Base-by-base conservation (phyloP, 2,113 vertebrate genomes). In the Halcyon senegalensis region DNA sequence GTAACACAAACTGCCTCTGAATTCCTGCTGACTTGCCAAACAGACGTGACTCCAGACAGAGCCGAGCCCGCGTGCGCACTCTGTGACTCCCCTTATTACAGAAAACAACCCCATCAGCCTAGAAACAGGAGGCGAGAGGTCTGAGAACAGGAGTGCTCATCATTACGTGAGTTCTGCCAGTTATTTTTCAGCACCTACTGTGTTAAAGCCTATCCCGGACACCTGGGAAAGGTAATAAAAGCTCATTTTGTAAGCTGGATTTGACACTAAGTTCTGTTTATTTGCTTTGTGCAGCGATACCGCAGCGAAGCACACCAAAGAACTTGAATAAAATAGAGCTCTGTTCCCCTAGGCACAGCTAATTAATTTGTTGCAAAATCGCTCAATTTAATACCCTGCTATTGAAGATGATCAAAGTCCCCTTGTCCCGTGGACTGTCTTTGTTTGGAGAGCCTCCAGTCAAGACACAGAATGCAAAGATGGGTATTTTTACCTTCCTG, bases 211-310 rank as follows among this genome's bases (percentile, higher is more conserved):
- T 46, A 28, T n/a, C 3, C 8, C 4, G 25, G 77, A 43, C 41
- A 88, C 86, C 84, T 64, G 63, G 66, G 62, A 94, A 91, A 94
- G 63, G 84, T 43, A 94, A 89, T 79, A 87, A 92, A 89, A 66
- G 63, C 73, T 94, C 66, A 39, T 96, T 96, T 94, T 82, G 72
- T 94, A 76, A 92, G 79, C 74, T 82, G 39, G 41, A 87, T 94
- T 94, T 96, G 94, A 96, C 90, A 79, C 74, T 84, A 87, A 96
- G 44, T 58, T 85, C 62, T 97, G 53, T 96, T 96, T 95, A 91
- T 96, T 96, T 96, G 92, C 77, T 91, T 82, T 94, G 58, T 85
- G 70, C 58, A 16, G 79, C 7, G 46, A 63, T 74, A 92, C 72
- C 31, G n/a, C 58, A n/a, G 83, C 0, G 37, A 81, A 82, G 89